A percentile compares a stretch with the other conserved stretches of the same genome.
These are phyloP conservation scores for Pseudorhombus dupliciocellatus DNA, from an alignment of 2,113 vertebrate species.

Conservation along the genomic window DNA sequence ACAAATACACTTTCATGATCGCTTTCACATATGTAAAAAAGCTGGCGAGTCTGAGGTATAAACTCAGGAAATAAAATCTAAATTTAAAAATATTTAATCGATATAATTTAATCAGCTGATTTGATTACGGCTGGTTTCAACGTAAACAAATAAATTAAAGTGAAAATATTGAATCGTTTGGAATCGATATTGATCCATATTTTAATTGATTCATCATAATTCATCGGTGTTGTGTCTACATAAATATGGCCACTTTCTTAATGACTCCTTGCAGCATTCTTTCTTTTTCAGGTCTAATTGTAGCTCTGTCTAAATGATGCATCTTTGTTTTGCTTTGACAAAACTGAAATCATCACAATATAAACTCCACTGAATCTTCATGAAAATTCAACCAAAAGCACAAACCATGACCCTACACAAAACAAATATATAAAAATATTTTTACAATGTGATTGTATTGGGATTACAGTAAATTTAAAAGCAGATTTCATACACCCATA, in stretches of 20 bases:
- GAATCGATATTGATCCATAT: too few relatives aligned
- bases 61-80: too few relatives aligned
- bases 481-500: constrained; percentile 18
- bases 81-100: too few relatives aligned
- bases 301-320: background rate
- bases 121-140: too few relatives aligned
- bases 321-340: background rate
- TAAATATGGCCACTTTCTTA: background rate
- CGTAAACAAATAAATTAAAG: too few relatives aligned
- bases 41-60: too few relatives aligned
- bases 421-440: background rate
- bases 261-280: background rate
- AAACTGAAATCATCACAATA: background rate
- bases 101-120: too few relatives aligned
- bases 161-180: too few relatives aligned
- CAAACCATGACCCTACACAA: background rate
- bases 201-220: too few relatives aligned
- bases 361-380: background rate
- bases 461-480: background rate
- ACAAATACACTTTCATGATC: background rate
- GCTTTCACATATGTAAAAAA: too few relatives aligned
- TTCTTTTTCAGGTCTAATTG: background rate
- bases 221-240: background rate
- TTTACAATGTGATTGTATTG: background rate
- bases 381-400: background rate